Evolutionary conservation across 2,888 invertebrate species (phyloP), one percentile per base, ranked within the genome.

Genomic region (Noctua pronuba): DNA sequence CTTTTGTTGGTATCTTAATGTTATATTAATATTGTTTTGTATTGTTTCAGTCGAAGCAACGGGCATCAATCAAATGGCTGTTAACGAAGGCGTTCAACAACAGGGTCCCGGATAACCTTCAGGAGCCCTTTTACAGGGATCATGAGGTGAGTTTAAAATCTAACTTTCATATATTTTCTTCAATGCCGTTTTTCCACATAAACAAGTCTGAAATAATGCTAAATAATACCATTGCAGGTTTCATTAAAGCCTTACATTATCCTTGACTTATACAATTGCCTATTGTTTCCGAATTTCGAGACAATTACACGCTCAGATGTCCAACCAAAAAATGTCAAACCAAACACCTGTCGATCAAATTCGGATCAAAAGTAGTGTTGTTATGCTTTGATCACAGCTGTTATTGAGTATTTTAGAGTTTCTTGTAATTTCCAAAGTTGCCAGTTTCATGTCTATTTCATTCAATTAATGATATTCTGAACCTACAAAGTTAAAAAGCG

Each of bases 1-100:
- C 21, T 28, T 80, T 73, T 24, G 24, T 28, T 41, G 3, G 11
- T 55, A 31, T 44, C n/a, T 24, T 1, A 4, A 64, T 49, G 38
- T 18, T 35, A 60, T 41, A 65, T 52, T 66, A 75, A 64, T 67
- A 2, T 44, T 73, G 31, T 81, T 44, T 84, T 87, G 16, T 60
- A 64, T 88, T 86, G 93, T 98, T 98, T 38, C 97, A 99, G 99
- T 99, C 99, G 92, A 99, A 99, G 97, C 99, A 99, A 96, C 97
- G 98, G 96, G 99, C 99, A 93, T 99, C 99, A 92, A 98, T 99
- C 93, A 98, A 99, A 97, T 99, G 99, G 99, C 98, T 99, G 91
- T 97, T 99, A 89, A 98, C 99, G 91, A 99, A 99, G 97, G 99
- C 99, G 86, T 99, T 98, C 97, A 99, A 99, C 97, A 99, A 99